Percentiles rank a stretch among this genome's conserved stretches.
Conservation (phyloP, 2,888 invertebrate genomes). For the Stenodera caucasica region DNA sequence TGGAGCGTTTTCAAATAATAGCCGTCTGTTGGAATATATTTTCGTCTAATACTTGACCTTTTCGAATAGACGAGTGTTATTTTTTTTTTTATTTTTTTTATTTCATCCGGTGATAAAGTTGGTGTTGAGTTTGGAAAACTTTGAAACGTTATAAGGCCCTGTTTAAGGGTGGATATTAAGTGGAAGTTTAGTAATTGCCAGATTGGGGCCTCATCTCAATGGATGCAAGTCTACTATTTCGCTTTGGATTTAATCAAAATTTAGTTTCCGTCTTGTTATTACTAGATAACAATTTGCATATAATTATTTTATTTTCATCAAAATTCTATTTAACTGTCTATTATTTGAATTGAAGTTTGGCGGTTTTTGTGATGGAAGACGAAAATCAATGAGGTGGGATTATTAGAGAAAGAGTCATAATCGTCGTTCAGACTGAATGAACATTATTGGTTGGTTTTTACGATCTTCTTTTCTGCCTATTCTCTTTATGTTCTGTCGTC, state of each 20-base stretch:
- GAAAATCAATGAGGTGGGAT: conserved; percentile 27
- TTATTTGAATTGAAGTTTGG: too few relatives aligned
- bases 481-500: background rate
- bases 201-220: background rate
- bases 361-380: conserved; percentile 23
- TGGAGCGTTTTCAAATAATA: conserved; percentile 6
- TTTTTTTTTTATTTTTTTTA: background rate
- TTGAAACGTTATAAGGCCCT: conserved; percentile 5
- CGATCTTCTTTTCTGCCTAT: conserved; percentile 12
- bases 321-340: conserved; percentile 19
- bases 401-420: conserved; percentile 24
- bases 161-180: conserved; percentile 3
- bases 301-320: conserved; percentile 7
- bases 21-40: conserved; percentile 3
- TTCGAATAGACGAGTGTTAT: background rate
- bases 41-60: conserved; percentile 7
- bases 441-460: conserved; percentile 17
- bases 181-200: conserved; percentile 3
- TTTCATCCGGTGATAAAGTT: background rate
- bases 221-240: conserved; percentile 6
- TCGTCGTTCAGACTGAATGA: conserved; percentile 22
- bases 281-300: conserved; percentile 8
- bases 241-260: conserved; percentile 6
- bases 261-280: conserved; percentile 9
- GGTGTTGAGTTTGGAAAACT: conserved; percentile 6